A percentile compares a stretch with the other conserved stretches of the same genome.
Evolutionary conservation across 1,140 invertebrate genomes (phyloP).

Genomic region (Ladona fulva): DNA sequence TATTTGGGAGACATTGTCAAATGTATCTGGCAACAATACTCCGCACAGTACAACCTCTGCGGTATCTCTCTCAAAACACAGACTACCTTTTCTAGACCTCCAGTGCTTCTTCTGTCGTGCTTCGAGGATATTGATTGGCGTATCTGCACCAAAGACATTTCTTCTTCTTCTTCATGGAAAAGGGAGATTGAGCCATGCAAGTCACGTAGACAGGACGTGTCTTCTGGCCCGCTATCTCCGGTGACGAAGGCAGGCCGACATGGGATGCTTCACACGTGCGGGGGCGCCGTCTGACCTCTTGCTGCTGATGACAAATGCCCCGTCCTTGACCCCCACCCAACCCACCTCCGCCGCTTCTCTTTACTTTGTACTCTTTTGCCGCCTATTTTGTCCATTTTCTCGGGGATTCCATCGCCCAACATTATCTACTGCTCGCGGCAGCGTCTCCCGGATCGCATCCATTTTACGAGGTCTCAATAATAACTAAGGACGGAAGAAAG

Average conservation of each 20-base stretch:
- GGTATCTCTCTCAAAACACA: too few species aligned
- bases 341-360: too few species aligned
- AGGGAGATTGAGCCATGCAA: not conserved
- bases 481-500: too few species aligned
- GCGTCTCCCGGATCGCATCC: too few species aligned
- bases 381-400: not conserved
- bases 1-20: too few species aligned
- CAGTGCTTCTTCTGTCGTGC: too few species aligned
- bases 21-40: too few species aligned
- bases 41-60: too few species aligned
- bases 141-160: not conserved
- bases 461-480: too few species aligned
- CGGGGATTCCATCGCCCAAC: too few species aligned
- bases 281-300: not conserved
- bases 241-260: not conserved
- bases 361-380: not conserved
- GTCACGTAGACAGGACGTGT: not conserved
- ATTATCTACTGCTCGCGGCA: too few species aligned
- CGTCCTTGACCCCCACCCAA: not conserved
- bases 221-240: not conserved
- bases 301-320: slow-evolving; percentile 1
- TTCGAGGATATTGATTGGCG: not conserved
- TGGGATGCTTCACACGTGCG: slow-evolving; percentile 1
- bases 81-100: too few species aligned
- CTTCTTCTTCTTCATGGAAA: not conserved